These are phyloP conservation scores for Struthio camelus DNA, from an alignment of 2,113 vertebrate genomes.

Conservation along the genomic window DNA sequence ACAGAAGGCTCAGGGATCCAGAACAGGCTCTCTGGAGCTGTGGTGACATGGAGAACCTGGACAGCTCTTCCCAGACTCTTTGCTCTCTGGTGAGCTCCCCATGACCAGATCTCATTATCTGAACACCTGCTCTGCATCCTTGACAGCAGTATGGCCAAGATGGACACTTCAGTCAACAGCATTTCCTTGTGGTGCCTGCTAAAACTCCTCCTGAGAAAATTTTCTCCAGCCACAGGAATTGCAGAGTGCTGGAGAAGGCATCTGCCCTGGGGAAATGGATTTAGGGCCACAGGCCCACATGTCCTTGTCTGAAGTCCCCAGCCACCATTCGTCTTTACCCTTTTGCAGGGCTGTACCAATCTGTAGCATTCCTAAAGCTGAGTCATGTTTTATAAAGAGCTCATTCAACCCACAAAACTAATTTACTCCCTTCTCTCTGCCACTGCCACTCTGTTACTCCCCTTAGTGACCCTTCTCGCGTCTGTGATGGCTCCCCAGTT, in stretches of 20 bases:
- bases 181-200: not conserved
- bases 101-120: not conserved
- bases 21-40: not conserved
- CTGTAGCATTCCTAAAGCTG: not conserved
- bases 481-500: not conserved
- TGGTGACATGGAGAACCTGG: not conserved
- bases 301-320: not conserved
- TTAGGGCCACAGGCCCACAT: not conserved
- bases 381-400: not conserved
- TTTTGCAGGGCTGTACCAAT: too few species aligned
- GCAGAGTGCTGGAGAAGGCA: not conserved
- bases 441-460: accelerated
- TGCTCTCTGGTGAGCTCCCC: not conserved
- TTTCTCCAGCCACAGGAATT: not conserved
- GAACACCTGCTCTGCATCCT: accelerated
- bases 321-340: not conserved
- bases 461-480: not conserved
- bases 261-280: not conserved
- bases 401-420: not conserved
- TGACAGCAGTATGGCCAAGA: not conserved
- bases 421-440: not conserved
- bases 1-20: not conserved
- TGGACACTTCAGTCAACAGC: not conserved
- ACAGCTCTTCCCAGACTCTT: not conserved
- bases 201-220: not conserved